Percentiles rank a stretch among this genome's conserved stretches.
Conservation (phyloP, 2,797 vertebrate genomes). For the Gallirallus australis region DNA sequence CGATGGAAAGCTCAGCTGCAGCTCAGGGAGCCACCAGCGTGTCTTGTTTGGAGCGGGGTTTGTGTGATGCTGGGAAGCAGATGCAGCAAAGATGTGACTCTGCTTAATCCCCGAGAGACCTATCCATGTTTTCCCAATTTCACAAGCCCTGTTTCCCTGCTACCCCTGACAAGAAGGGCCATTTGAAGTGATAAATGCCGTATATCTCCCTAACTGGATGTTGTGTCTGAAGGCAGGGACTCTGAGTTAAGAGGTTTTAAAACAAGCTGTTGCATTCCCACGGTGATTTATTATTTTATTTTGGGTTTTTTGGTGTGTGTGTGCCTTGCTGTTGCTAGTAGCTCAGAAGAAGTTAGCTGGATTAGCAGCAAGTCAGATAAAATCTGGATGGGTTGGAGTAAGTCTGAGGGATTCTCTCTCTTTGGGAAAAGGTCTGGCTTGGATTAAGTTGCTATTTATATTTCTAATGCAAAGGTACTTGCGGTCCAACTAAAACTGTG, state of each 20-base stretch:
- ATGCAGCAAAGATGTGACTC: not conserved
- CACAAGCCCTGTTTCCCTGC: not conserved
- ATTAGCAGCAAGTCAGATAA: not conserved
- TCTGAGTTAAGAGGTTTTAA: not conserved
- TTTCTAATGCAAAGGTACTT: not conserved
- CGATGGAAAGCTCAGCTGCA: not conserved
- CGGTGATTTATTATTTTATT: not conserved
- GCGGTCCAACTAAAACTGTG: not conserved
- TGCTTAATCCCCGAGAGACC: not conserved
- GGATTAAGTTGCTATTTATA: not conserved
- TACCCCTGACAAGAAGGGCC: not conserved
- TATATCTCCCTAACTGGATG: not conserved
- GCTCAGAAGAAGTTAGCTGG: not conserved
- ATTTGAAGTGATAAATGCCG: not conserved
- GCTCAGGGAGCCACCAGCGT: rapidly evolving
- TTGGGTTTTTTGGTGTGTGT: no score
- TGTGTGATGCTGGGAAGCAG: not conserved
- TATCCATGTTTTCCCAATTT: rapidly evolving
- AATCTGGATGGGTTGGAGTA: not conserved
- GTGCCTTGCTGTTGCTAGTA: not conserved
- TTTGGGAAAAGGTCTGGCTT: slow-evolving; percentile 12
- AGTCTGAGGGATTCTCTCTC: not conserved
- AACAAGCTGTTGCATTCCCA: not conserved
- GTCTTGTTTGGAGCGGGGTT: not conserved
- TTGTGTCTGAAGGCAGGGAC: not conserved